Evolutionary conservation across 2,888 invertebrate genomes (phyloP).

Genomic region (Antheraea yamamai): DNA sequence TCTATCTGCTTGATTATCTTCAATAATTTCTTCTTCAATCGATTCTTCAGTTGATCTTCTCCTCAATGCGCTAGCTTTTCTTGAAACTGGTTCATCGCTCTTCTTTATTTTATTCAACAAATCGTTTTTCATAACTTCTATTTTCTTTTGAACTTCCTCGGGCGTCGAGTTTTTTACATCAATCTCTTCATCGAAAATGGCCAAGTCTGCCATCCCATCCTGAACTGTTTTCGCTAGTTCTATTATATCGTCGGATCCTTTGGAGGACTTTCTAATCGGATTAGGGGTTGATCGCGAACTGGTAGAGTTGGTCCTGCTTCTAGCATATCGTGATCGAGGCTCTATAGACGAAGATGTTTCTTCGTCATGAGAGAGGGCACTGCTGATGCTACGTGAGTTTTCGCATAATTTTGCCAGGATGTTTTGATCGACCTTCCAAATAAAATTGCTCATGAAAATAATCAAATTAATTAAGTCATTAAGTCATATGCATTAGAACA

Average conservation of each 20-base stretch:
- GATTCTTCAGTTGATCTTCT: conserved; percentile 63
- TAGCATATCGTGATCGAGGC: conserved; percentile 59
- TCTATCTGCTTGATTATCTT: conserved; percentile 50
- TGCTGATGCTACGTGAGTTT: conserved; percentile 65
- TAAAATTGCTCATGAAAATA: not conserved
- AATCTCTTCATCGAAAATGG: conserved; percentile 62
- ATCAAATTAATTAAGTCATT: not conserved
- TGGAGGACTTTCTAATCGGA: conserved; percentile 59
- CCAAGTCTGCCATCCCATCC: conserved; percentile 79
- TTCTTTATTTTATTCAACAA: conserved; percentile 69
- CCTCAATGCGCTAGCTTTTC: conserved; percentile 59
- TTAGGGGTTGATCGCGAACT: conserved; percentile 60
- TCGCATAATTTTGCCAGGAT: conserved; percentile 64
- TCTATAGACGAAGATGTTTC: conserved; percentile 66
- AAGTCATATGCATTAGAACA: not conserved
- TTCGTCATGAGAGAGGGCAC: conserved; percentile 69
- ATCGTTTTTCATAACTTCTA: conserved; percentile 66
- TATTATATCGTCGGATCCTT: conserved; percentile 67
- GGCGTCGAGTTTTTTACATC: conserved; percentile 48
- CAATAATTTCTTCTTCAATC: conserved; percentile 61
- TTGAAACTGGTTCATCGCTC: conserved; percentile 55
- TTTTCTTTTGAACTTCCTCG: conserved; percentile 63
- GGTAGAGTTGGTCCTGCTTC: conserved; percentile 58
- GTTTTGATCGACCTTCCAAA: conserved; percentile 60
- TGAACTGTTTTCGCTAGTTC: conserved; percentile 81